Percentiles rank a stretch among this genome's conserved stretches.
phyloP scores from a whole-genome alignment of 1,140 invertebrate species.

The Pseudoatta argentina region DNA sequence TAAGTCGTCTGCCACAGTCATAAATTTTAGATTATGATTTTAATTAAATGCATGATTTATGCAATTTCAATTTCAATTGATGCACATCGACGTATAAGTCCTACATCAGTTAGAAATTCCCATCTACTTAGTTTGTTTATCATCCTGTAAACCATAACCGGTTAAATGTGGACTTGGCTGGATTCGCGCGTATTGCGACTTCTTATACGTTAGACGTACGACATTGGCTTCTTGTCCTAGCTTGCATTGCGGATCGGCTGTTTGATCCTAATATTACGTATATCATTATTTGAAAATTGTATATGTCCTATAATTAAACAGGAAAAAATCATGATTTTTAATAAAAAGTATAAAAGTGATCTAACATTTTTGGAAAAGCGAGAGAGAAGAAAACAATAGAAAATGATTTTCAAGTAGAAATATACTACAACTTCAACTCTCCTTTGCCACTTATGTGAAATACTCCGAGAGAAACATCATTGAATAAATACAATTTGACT shows the following conservation, averaged over 20 bases:
- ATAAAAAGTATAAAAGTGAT: not conserved
- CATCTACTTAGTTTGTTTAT: slow-evolving; percentile 53
- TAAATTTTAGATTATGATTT: not conserved
- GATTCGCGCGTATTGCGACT: slow-evolving; percentile 27
- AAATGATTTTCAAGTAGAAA: not conserved
- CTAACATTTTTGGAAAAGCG: not conserved
- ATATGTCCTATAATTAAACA: not conserved
- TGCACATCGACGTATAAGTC: not conserved
- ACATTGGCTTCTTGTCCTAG: not conserved
- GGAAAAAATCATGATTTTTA: not conserved
- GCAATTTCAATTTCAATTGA: slow-evolving; percentile 27
- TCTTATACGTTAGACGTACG: not conserved
- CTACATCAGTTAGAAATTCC: slow-evolving; percentile 27
- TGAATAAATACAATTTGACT: not conserved
- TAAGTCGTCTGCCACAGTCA: not conserved
- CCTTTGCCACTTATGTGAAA: not conserved
- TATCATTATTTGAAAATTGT: not conserved
- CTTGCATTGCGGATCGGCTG: not conserved
- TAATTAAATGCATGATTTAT: slow-evolving; percentile 4
- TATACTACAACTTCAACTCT: not conserved
- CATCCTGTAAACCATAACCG: slow-evolving; percentile 67
- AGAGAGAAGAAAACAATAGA: not conserved
- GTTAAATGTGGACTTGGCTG: slow-evolving; percentile 67
- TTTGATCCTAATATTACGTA: not conserved
- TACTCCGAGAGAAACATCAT: not conserved